phyloP scores from a whole-genome alignment of 1,140 invertebrate species.

The Heterodera carotae region DNA sequence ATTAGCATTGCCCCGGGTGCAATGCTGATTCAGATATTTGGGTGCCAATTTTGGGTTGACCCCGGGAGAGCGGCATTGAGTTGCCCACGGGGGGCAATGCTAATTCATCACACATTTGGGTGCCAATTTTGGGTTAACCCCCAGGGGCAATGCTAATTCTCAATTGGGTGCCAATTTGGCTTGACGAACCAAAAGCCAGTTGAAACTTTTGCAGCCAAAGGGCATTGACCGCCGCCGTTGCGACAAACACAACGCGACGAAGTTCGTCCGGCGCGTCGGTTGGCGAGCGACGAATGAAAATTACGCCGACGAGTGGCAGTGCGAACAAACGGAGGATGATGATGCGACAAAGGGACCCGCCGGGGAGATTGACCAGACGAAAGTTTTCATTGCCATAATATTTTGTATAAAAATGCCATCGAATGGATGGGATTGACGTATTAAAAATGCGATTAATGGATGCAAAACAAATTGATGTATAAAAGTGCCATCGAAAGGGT shows the following conservation, averaged over 20 bases:
- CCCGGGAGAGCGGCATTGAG: background rate
- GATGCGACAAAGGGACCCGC: background rate
- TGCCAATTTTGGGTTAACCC: too few species aligned
- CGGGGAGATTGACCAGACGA: background rate
- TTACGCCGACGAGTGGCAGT: background rate
- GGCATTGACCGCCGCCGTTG: background rate
- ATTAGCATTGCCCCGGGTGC: background rate
- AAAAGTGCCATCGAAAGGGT: too few species aligned
- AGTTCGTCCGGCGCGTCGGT: background rate
- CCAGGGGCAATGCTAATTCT: too few species aligned
- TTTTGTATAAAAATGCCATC: background rate
- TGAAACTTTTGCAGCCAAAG: too few species aligned
- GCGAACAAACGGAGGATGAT: too few species aligned
- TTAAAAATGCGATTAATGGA: background rate
- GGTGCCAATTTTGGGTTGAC: too few species aligned
- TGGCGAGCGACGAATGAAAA: slow-evolving; percentile 3
- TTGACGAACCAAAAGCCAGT: background rate
- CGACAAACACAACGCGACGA: background rate
- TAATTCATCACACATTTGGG: too few species aligned
- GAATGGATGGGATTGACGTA: too few species aligned
- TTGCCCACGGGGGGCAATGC: too few species aligned
- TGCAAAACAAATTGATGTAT: too few species aligned
- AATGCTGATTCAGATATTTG: too few species aligned
- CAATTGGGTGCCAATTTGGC: background rate
- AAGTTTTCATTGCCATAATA: slow-evolving; percentile 9